Evolutionary conservation across 2,113 vertebrate genomes (phyloP).

Genomic region (Gila orcuttii): DNA sequence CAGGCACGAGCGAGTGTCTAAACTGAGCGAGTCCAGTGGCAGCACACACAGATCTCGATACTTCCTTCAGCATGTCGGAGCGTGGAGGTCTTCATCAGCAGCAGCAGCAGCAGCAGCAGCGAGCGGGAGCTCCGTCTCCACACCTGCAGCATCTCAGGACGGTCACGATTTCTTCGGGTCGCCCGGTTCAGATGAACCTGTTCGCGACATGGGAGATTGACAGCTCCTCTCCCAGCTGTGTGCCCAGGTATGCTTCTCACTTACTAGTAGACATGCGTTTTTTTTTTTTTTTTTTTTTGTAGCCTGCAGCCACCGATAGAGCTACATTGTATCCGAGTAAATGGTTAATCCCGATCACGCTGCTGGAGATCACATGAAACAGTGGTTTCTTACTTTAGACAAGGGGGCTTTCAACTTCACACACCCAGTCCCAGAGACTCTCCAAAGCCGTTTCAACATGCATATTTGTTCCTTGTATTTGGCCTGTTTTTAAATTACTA

Average conservation of each 20-base stretch:
- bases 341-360: constrained; percentile 29
- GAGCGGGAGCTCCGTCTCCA: constrained; percentile 60
- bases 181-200: constrained; percentile 82
- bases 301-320: background rate
- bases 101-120: constrained; percentile 18
- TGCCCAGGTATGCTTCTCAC: constrained; percentile 73
- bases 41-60: background rate
- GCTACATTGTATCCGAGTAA: constrained; percentile 9
- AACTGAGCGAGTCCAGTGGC: background rate
- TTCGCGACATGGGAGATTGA: constrained; percentile 83
- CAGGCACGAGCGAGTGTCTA: background rate
- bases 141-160: constrained; percentile 63
- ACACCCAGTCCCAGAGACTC: background rate
- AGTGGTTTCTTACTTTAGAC: constrained; percentile 2
- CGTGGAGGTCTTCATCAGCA: constrained; percentile 51
- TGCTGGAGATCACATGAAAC: constrained; percentile 16
- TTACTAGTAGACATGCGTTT: background rate
- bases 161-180: constrained; percentile 64
- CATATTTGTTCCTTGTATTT: background rate
- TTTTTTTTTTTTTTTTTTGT: background rate
- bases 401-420: background rate
- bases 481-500: background rate
- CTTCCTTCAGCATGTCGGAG: constrained; percentile 55
- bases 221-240: constrained; percentile 79
- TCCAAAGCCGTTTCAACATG: background rate